These are phyloP conservation scores for Oligia latruncula DNA, from an alignment of 2,888 invertebrate species.

Conservation along the genomic window DNA sequence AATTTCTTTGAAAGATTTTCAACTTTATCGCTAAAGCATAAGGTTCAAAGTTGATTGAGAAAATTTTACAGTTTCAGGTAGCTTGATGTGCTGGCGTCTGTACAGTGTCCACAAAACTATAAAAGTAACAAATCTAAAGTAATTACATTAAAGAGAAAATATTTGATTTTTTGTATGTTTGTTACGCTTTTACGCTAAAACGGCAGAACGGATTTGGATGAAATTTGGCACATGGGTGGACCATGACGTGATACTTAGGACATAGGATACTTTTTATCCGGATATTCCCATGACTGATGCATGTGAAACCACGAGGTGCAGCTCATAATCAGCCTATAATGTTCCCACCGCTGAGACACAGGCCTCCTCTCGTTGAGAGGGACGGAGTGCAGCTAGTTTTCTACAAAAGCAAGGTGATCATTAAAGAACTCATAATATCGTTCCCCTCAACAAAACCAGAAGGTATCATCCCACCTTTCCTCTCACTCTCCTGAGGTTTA, in stretches of 20 bases:
- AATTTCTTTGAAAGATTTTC: too few relatives aligned
- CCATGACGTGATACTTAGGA: background rate
- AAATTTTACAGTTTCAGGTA: too few relatives aligned
- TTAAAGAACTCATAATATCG: background rate
- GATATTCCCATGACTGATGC: background rate
- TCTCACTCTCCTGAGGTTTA: conserved; percentile 23
- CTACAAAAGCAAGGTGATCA: background rate
- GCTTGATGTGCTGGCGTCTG: too few relatives aligned
- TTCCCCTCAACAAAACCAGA: conserved; percentile 13
- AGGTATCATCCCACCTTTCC: background rate
- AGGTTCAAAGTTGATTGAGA: too few relatives aligned
- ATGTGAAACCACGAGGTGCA: background rate
- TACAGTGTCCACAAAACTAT: background rate
- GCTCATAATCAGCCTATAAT: too few relatives aligned
- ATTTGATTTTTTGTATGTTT: background rate
- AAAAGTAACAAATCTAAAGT: background rate
- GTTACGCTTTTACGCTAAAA: background rate
- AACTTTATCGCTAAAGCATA: too few relatives aligned
- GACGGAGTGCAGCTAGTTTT: background rate
- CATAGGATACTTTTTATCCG: background rate
- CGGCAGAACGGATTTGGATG: background rate
- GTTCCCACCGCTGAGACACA: too few relatives aligned
- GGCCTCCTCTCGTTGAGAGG: too few relatives aligned
- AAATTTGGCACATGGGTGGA: background rate
- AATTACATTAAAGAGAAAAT: background rate